Evolutionary conservation across 2,888 invertebrate genomes (phyloP).

Genomic region (Carabus problematicus): DNA sequence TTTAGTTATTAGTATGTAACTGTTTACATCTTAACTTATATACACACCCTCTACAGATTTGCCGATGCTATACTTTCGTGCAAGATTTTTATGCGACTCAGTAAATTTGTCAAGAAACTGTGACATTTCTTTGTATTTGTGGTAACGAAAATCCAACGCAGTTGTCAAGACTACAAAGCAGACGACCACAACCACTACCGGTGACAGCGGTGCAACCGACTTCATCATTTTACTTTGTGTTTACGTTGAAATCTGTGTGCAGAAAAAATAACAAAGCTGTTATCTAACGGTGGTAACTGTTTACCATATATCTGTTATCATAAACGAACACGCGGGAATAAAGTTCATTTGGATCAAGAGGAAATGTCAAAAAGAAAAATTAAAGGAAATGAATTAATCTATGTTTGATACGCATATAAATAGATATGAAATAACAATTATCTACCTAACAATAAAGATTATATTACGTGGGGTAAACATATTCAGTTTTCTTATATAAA

Average conservation of each 20-base stretch:
- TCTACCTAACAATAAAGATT: too few species aligned
- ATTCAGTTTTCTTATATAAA: too few species aligned
- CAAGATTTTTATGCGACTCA: slow-evolving; percentile 15
- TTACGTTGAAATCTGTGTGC: slow-evolving; percentile 5
- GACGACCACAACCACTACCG: slow-evolving; percentile 12
- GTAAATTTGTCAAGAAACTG: slow-evolving; percentile 24
- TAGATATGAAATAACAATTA: too few species aligned
- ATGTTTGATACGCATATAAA: too few species aligned
- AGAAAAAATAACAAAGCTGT: slow-evolving; percentile 5
- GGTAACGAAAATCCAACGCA: slow-evolving; percentile 26
- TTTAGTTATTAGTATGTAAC: background rate
- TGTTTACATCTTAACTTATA: background rate
- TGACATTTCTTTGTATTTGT: slow-evolving; percentile 25
- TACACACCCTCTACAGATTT: slow-evolving; percentile 27
- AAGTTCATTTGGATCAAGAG: slow-evolving; percentile 5
- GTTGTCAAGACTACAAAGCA: background rate
- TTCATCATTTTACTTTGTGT: slow-evolving; percentile 3
- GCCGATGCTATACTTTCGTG: slow-evolving; percentile 25
- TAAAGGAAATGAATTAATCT: too few species aligned
- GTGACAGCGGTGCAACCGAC: slow-evolving; percentile 5
- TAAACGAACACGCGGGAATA: slow-evolving; percentile 11
- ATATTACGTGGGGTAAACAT: too few species aligned
- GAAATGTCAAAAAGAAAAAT: slow-evolving; percentile 7
- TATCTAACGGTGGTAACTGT: background rate
- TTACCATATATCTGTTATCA: slow-evolving; percentile 9